Evolutionary conservation across 2,113 vertebrate species (phyloP).

Genomic region (Phalacrocorax pelagicus): DNA sequence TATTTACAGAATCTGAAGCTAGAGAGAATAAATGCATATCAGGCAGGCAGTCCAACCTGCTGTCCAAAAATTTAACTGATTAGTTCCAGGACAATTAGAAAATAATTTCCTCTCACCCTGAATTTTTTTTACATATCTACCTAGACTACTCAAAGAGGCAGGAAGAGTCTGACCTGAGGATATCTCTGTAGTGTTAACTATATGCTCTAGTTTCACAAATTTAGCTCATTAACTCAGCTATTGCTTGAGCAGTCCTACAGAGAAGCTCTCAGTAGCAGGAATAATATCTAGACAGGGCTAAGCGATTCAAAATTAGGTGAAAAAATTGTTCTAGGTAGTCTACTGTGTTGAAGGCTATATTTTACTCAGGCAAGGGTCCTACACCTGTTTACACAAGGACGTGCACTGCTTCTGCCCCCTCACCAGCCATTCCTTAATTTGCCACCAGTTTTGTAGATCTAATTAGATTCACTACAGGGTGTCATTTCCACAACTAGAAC

Average conservation of each 20-base stretch:
- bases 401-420: not conserved
- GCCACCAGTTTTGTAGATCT: not conserved
- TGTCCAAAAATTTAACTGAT: not conserved
- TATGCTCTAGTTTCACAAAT: not conserved
- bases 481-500: not conserved
- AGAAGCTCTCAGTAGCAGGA: not conserved
- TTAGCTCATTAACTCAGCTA: not conserved
- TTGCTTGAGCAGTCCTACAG: not conserved
- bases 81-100: not conserved
- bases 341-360: rapidly evolving
- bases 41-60: not conserved
- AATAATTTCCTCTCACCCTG: not conserved
- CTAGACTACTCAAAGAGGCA: not conserved
- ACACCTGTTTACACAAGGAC: not conserved
- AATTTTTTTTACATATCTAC: not conserved
- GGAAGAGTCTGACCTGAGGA: not conserved
- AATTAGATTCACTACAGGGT: not conserved
- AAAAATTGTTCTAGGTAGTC: not conserved
- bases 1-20: not conserved
- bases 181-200: not conserved
- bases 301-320: rapidly evolving
- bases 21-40: not conserved
- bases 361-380: not conserved
- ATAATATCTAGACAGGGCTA: not conserved
- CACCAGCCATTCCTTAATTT: not conserved